Percentiles rank a stretch among this genome's conserved stretches.
Conservation (phyloP, 2,888 invertebrate species). For the Eupeodes latifasciatus region DNA sequence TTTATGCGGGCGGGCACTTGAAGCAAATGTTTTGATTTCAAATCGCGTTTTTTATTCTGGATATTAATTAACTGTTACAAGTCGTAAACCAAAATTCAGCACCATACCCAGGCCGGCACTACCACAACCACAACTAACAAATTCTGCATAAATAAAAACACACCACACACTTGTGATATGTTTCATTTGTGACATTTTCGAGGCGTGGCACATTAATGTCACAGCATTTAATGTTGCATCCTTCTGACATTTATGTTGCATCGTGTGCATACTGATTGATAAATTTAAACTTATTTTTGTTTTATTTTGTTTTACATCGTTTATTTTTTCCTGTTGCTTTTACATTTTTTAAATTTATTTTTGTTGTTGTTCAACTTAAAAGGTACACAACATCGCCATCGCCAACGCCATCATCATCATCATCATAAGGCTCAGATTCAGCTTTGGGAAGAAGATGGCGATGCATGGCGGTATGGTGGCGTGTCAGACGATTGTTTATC, state of each 20-base stretch:
- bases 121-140: not conserved
- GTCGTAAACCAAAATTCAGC: not conserved
- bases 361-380: conserved; percentile 8
- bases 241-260: conserved; percentile 73
- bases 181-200: conserved; percentile 74
- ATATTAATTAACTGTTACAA: conserved; percentile 13
- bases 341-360: conserved; percentile 3
- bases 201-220: conserved; percentile 76
- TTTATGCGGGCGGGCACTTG: conserved; percentile 37
- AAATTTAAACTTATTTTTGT: conserved; percentile 67
- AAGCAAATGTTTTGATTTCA: conserved; percentile 29
- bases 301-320: conserved; percentile 27
- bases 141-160: not conserved
- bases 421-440: not conserved
- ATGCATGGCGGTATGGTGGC: conserved; percentile 29
- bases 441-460: conserved; percentile 3
- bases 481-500: conserved; percentile 71
- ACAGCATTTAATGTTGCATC: conserved; percentile 74
- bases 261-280: conserved; percentile 75
- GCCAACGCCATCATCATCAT: not conserved
- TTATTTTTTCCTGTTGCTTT: not conserved
- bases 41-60: not conserved
- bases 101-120: not conserved
- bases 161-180: conserved; percentile 56
- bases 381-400: not conserved